Evolutionary conservation across 2,797 vertebrate genomes (phyloP).

Genomic region (Neomorphus geoffroyi): DNA sequence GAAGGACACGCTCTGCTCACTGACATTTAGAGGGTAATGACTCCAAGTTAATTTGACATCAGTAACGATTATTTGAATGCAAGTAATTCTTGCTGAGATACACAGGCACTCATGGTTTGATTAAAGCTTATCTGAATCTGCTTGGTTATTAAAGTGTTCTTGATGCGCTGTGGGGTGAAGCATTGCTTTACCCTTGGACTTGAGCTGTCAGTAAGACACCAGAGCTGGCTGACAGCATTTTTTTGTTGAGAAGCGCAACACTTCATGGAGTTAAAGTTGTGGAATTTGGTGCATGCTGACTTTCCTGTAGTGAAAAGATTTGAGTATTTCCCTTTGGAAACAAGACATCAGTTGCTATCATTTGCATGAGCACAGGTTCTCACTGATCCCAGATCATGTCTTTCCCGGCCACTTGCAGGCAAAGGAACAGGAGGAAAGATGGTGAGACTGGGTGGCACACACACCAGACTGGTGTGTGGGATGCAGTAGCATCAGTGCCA

Average conservation of each 20-base stretch:
- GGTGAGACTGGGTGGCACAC: fast-evolving
- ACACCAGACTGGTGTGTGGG: fast-evolving
- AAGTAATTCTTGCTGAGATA: slow-evolving; percentile 38
- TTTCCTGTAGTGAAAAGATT: background rate
- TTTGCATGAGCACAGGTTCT: background rate
- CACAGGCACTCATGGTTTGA: background rate
- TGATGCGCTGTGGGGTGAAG: background rate
- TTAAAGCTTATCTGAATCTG: slow-evolving; percentile 4
- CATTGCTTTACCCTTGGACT: background rate
- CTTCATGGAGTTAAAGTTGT: background rate
- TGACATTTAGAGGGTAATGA: slow-evolving; percentile 17
- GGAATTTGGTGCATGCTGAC: background rate
- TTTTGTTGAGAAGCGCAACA: background rate
- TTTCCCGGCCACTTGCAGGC: background rate
- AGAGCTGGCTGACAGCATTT: background rate
- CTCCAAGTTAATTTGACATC: slow-evolving; percentile 37
- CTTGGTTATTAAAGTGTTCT: background rate
- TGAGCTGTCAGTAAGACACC: background rate
- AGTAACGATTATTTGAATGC: slow-evolving; percentile 45
- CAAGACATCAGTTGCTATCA: background rate
- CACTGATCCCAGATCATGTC: background rate
- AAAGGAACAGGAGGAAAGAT: background rate
- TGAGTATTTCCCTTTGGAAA: background rate
- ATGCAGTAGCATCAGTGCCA: background rate
- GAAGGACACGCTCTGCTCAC: background rate